These are phyloP conservation scores for Mergus octosetaceus DNA, from an alignment of 2,797 vertebrate species.

Conservation along the genomic window DNA sequence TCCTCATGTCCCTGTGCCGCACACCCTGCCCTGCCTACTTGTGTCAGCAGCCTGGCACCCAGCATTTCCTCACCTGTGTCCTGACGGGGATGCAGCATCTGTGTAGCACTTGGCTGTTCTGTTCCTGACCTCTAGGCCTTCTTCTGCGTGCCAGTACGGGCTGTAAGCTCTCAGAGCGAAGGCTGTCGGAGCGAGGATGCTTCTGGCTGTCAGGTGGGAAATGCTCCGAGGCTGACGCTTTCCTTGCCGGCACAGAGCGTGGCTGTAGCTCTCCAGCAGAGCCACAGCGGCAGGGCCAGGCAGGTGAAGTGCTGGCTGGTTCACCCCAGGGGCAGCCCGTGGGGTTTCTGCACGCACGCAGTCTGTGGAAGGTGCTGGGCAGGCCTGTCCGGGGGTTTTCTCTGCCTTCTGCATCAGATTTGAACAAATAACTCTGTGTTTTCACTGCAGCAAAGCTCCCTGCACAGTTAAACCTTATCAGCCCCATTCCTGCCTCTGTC, in stretches of 20 bases:
- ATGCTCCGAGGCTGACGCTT: not conserved
- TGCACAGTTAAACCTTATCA: not conserved
- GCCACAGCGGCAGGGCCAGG: not conserved
- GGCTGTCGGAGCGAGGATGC: not conserved
- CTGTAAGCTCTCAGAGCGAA: not conserved
- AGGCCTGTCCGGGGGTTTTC: not conserved
- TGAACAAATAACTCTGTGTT: not conserved
- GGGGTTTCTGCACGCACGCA: not conserved
- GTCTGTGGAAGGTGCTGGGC: not conserved
- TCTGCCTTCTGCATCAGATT: not conserved
- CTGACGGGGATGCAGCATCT: not conserved
- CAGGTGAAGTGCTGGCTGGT: not conserved
- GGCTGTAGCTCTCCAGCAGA: not conserved
- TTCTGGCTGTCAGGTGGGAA: not conserved
- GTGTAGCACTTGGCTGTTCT: not conserved
- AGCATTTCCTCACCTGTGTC: accelerated
- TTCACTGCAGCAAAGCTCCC: not conserved
- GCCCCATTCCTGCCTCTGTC: not conserved
- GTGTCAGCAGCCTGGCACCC: not conserved
- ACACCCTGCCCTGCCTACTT: not conserved
- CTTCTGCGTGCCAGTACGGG: not conserved
- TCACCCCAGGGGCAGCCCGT: not conserved
- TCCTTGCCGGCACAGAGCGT: not conserved
- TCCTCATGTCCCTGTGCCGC: not conserved
- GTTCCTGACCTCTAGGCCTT: not conserved